A percentile compares a stretch with the other conserved stretches of the same genome.
phyloP scores from a whole-genome alignment of 1,140 invertebrate genomes.

The Mesaphorura yosii region DNA sequence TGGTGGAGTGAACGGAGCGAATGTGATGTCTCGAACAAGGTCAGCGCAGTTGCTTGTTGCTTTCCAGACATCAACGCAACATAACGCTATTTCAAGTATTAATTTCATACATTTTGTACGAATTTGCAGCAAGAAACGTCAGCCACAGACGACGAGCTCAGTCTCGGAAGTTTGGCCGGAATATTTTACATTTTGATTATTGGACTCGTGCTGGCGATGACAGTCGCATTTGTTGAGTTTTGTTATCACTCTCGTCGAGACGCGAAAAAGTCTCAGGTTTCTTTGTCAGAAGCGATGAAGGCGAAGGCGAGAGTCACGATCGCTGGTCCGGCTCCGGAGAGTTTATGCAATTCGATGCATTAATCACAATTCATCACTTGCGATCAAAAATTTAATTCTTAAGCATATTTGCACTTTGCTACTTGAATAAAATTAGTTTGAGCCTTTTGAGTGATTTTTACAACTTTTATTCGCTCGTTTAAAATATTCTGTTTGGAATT shows the following conservation, averaged over 20 bases:
- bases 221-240: conserved; percentile 45
- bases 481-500: too few relatives aligned
- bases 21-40: conserved; percentile 34
- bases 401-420: too few relatives aligned
- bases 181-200: conserved; percentile 57
- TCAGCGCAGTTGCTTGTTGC: too few relatives aligned
- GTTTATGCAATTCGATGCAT: neutral
- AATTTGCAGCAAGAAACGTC: conserved; percentile 38
- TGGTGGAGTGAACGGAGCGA: conserved; percentile 46
- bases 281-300: conserved; percentile 71
- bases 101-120: neutral
- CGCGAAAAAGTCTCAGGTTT: conserved; percentile 39
- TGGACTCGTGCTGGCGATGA: conserved; percentile 46
- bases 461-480: too few relatives aligned
- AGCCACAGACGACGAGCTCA: conserved; percentile 42
- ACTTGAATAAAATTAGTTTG: too few relatives aligned
- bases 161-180: conserved; percentile 47
- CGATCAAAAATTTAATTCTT: too few relatives aligned
- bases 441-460: too few relatives aligned
- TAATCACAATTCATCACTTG: too few relatives aligned
- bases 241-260: conserved; percentile 39
- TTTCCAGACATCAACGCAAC: too few relatives aligned
- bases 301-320: conserved; percentile 73
- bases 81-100: neutral
- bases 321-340: conserved; percentile 39